Percentiles rank a stretch among this genome's conserved stretches.
Conservation (phyloP, 30 jellyfish, hydroid and myxozoan species). For the Clytia hemisphaerica region DNA sequence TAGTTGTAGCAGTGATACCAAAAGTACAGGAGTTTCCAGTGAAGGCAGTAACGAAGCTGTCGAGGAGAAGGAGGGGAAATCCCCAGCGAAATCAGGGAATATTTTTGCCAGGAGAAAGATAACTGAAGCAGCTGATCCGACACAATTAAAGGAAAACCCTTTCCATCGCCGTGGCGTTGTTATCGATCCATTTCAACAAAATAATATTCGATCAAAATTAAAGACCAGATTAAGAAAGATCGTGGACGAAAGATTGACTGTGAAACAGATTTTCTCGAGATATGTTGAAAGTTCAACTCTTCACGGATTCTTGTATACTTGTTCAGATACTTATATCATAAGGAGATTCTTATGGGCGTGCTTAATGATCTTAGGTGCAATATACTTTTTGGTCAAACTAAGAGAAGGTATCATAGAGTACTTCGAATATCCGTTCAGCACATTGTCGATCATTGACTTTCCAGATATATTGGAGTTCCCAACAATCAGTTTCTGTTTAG, state of each 20-base stretch:
- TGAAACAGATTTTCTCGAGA: slow-evolving; percentile 69
- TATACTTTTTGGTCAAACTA: slow-evolving; percentile 66
- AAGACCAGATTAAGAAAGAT: slow-evolving; percentile 58
- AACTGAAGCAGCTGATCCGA: too few relatives aligned
- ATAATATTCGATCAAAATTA: too few relatives aligned
- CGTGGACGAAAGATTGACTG: slow-evolving; percentile 83
- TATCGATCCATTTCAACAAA: too few relatives aligned
- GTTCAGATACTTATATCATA: slow-evolving; percentile 74
- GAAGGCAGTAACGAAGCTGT: too few relatives aligned
- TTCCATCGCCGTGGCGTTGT: too few relatives aligned
- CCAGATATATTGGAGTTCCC: slow-evolving; percentile 64
- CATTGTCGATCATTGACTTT: slow-evolving; percentile 76
- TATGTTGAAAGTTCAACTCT: slow-evolving; percentile 81
- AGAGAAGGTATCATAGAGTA: slow-evolving; percentile 72
- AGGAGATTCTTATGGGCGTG: slow-evolving; percentile 86
- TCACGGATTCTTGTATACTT: slow-evolving; percentile 91
- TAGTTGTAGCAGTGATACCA: too few relatives aligned
- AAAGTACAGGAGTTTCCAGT: too few relatives aligned
- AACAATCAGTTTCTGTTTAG: slow-evolving; percentile 79
- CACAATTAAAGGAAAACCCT: too few relatives aligned
- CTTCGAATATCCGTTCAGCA: slow-evolving; percentile 83
- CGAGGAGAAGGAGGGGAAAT: too few relatives aligned
- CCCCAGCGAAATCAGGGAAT: too few relatives aligned
- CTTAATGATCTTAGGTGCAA: slow-evolving; percentile 72
- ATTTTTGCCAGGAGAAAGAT: too few relatives aligned